Conservation (phyloP, 2,888 invertebrate species). For the Acrobeloides nanus region DNA sequence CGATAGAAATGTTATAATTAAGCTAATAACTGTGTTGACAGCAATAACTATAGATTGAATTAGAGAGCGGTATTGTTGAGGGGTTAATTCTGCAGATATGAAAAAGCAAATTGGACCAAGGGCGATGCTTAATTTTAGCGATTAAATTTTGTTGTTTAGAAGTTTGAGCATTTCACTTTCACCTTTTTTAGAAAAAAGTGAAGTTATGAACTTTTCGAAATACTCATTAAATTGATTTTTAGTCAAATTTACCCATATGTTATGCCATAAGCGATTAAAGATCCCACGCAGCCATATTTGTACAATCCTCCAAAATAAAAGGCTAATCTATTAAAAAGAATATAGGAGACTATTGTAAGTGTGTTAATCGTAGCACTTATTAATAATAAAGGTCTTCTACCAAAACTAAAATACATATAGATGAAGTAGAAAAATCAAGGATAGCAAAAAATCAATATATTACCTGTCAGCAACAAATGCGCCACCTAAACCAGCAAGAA, state of each 20-base stretch:
- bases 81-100: slow-evolving; percentile 32
- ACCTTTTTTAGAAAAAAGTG: too few species aligned
- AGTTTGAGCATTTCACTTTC: neutral
- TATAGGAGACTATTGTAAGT: slow-evolving; percentile 24
- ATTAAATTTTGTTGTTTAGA: neutral
- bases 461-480: neutral
- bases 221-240: neutral
- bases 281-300: slow-evolving; percentile 32
- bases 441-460: neutral
- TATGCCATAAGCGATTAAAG: slow-evolving; percentile 31
- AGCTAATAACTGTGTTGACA: slow-evolving; percentile 30
- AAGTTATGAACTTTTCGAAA: too few species aligned
- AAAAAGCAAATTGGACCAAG: slow-evolving; percentile 39
- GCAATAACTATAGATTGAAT: slow-evolving; percentile 39
- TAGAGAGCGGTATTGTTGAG: slow-evolving; percentile 34
- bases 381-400: slow-evolving; percentile 31
- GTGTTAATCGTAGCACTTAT: slow-evolving; percentile 29
- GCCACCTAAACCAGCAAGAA: neutral
- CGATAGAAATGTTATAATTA: slow-evolving; percentile 29
- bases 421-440: neutral
- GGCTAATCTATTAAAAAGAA: slow-evolving; percentile 31
- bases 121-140: slow-evolving; percentile 21
- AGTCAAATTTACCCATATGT: slow-evolving; percentile 30
- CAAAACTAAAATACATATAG: slow-evolving; percentile 19
- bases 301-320: slow-evolving; percentile 8